Base-by-base conservation (phyloP, 2,888 invertebrate genomes). In the Oligia latruncula region DNA sequence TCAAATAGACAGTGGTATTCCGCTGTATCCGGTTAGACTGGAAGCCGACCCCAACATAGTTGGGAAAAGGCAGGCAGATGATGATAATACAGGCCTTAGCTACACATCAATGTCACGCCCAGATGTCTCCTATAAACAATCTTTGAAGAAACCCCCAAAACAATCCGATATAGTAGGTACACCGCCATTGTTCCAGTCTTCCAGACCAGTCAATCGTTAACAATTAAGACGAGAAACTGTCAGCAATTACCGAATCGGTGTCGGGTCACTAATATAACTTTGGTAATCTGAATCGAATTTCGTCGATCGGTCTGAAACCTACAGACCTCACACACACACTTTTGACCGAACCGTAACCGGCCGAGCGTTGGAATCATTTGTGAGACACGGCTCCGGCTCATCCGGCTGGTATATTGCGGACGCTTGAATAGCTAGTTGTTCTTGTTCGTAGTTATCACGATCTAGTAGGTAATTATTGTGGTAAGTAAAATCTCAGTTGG, bases 261-360 rank as follows among this genome's bases (percentile, higher is more conserved):
- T 80, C 40, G 64, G 20, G 13, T 79, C 71, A 49, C 71, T 64
- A 65, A 71, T 80, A 65, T 80, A 58, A 79, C 64, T 79, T 79
- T 70, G 55, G 55, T 65, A 65, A 66, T 71, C 65, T 64, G 71
- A 71, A 71, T 79, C 80, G 71, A 65, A 65, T 65, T 71, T 58
- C 71, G 23, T 66, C 1, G 58, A 49, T 65, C 17, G 64, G 17
- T 4, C 29, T 71, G 81, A 52, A 67, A 52, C 49, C 60, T 79
- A 29, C 29, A 78, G 66, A 52, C 29, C n/a, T 29, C 78, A 17
- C 49, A 65, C n/a, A 6, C 23, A 52, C 43, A 73, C 73, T 43
- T 80, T 60, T 80, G 73, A 46, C n/a, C 66, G 13, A 52, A 49
- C 49, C 58, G 49, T 23, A 43, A n/a, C 49, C 58, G 43, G 43